A percentile compares a stretch with the other conserved stretches of the same genome.
phyloP scores from a whole-genome alignment of 2,888 invertebrate species.

The Neoscelio sp. region DNA sequence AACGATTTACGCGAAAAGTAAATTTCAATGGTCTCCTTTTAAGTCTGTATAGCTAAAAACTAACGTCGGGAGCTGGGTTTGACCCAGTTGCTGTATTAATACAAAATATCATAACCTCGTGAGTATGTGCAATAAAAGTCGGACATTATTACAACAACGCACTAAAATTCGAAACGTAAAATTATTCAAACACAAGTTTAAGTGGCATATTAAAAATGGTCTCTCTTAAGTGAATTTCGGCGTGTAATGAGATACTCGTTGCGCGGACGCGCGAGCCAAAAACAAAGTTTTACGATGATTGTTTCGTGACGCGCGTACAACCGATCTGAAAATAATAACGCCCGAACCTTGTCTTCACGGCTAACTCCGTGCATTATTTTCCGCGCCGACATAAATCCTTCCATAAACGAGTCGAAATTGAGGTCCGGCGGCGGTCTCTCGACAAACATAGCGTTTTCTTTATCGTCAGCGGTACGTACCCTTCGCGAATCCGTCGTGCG shows the following conservation, averaged over 20 bases:
- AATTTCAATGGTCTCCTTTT: neutral
- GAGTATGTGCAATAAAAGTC: conserved; percentile 49
- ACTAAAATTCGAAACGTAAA: conserved; percentile 49
- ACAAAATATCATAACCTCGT: conserved; percentile 47
- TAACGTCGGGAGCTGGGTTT: neutral
- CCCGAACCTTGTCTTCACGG: neutral
- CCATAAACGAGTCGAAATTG: conserved; percentile 60
- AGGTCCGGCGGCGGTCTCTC: conserved; percentile 30
- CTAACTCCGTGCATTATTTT: conserved; percentile 58
- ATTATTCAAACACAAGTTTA: conserved; percentile 55
- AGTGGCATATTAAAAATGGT: conserved; percentile 50
- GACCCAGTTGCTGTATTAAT: conserved; percentile 48
- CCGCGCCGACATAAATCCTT: conserved; percentile 59
- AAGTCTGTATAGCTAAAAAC: neutral
- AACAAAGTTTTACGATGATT: conserved; percentile 56
- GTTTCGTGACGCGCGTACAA: conserved; percentile 47
- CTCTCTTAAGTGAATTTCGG: conserved; percentile 48
- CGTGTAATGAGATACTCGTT: conserved; percentile 50
- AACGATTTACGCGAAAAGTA: neutral
- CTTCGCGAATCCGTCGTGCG: conserved; percentile 39
- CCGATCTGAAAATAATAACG: conserved; percentile 57
- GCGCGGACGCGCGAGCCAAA: conserved; percentile 18
- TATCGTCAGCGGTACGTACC: conserved; percentile 30
- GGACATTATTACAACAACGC: conserved; percentile 37
- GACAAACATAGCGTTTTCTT: conserved; percentile 59